phyloP scores from a whole-genome alignment of 1,140 invertebrate species.

The Drosophila kurseongensis region DNA sequence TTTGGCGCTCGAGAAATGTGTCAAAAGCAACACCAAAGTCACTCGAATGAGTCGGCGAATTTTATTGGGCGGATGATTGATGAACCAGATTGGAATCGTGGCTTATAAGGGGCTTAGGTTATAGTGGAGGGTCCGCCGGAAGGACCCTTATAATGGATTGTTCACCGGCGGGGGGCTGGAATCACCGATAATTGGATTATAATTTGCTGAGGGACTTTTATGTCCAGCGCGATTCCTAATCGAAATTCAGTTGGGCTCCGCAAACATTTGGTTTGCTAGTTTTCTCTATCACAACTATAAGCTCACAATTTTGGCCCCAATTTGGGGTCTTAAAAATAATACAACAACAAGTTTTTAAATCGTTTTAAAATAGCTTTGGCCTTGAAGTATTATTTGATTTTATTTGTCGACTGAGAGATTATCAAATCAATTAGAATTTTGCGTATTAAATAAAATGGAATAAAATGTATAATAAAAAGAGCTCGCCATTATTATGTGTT shows the following conservation, averaged over 20 bases:
- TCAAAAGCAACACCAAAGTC: conserved; percentile 69
- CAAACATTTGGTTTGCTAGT: neutral
- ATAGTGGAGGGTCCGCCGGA: conserved; percentile 25
- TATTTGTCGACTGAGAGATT: no score
- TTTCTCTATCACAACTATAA: neutral
- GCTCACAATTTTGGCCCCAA: neutral
- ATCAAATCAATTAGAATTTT: no score
- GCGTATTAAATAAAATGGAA: no score
- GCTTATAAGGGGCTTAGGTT: neutral
- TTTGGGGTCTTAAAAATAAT: no score
- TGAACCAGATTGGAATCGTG: conserved; percentile 32
- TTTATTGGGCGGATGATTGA: conserved; percentile 49
- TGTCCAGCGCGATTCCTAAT: conserved; percentile 15
- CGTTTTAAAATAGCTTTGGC: no score
- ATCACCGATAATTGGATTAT: conserved; percentile 44
- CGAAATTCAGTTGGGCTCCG: neutral
- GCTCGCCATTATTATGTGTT: no score
- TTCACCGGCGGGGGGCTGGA: conserved; percentile 1
- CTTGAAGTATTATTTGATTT: no score
- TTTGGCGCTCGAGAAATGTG: conserved; percentile 69
- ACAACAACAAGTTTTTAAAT: no score
- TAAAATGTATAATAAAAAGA: no score
- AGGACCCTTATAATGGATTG: conserved; percentile 46
- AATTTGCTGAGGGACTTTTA: conserved; percentile 23
- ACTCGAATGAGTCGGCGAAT: conserved; percentile 53